These are phyloP conservation scores for Girardia tigrina DNA, from an alignment of 2,888 invertebrate genomes.

Conservation along the genomic window DNA sequence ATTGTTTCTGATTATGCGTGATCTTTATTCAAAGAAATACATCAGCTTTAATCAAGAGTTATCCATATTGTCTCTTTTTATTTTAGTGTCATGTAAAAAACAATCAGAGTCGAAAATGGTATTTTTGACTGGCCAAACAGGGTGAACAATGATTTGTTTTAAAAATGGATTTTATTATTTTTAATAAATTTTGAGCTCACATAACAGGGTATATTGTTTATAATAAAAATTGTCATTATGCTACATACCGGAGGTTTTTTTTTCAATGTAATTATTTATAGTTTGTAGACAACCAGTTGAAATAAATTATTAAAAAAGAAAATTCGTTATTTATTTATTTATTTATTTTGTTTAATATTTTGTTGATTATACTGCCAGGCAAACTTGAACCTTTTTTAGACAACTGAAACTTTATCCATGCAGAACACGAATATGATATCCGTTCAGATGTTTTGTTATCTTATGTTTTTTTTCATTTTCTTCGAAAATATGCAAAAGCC, in stretches of 20 bases:
- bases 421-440: too few relatives aligned
- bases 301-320: background rate
- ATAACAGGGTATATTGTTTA: slow-evolving; percentile 20
- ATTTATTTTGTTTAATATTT: background rate
- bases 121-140: slow-evolving; percentile 18
- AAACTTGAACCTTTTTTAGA: too few relatives aligned
- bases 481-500: too few relatives aligned
- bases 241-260: slow-evolving; percentile 21
- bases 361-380: background rate
- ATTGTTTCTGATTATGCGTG: background rate
- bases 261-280: slow-evolving; percentile 5
- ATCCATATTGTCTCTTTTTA: background rate
- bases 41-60: slow-evolving; percentile 21
- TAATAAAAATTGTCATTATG: slow-evolving; percentile 6
- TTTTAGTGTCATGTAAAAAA: background rate
- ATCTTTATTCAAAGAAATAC: background rate
- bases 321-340: background rate
- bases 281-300: slow-evolving; percentile 9
- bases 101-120: slow-evolving; percentile 14
- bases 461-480: too few relatives aligned
- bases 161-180: background rate
- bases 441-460: too few relatives aligned
- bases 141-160: slow-evolving; percentile 7
- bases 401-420: too few relatives aligned
- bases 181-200: background rate